Evolutionary conservation across 2,113 vertebrate genomes (phyloP), one percentile per base, ranked within the genome.

Genomic region (Podilymbus podiceps): DNA sequence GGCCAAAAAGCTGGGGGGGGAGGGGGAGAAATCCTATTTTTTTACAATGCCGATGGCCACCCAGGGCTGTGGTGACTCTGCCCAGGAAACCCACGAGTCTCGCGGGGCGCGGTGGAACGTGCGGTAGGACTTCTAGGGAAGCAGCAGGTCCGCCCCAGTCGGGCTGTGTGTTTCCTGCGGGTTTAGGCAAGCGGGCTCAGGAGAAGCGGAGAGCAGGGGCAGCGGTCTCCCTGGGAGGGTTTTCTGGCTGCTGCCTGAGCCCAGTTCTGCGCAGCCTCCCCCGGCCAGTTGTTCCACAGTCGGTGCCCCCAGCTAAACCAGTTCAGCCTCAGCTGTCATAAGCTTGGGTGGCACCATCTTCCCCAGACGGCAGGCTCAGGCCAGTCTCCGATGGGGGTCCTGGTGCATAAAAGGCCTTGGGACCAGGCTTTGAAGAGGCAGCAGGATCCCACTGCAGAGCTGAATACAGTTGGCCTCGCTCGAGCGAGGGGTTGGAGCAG

Each of bases 101-200:
- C 3, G 18, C 44, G 7, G 53, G 24, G 27, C 8, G 2, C 13
- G 0, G 5, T 1, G 38, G 31, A 9, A 11, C 2, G 3, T 5
- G n/a, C 28, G 5, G 1, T 5, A 6, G 68, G 30, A 15, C 40
- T 16, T 15, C 42, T 6, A 3, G 38, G 68, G 33, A 24, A 55
- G 33, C 13, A 20, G 47, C n/a, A 7, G 28, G 15, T 7, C 52
- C 5, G n/a, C 52, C 49, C 18, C 2, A 2, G 28, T 11, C 15
- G 30, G 44, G 24, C 24, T 28, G 62, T 4, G n/a, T 7, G 9
- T 58, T 42, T 58, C 52, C 23, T 18, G 28, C 60, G 67, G 59
- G 8, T 31, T 64, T 55, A 40, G n/a, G 38, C 58, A 44, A 21
- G 68, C 8, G 11, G 31, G 38, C 22, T 31, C 14, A 22, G 59